phyloP scores from a whole-genome alignment of 2,888 invertebrate genomes.

The Neoscelio sp. region DNA sequence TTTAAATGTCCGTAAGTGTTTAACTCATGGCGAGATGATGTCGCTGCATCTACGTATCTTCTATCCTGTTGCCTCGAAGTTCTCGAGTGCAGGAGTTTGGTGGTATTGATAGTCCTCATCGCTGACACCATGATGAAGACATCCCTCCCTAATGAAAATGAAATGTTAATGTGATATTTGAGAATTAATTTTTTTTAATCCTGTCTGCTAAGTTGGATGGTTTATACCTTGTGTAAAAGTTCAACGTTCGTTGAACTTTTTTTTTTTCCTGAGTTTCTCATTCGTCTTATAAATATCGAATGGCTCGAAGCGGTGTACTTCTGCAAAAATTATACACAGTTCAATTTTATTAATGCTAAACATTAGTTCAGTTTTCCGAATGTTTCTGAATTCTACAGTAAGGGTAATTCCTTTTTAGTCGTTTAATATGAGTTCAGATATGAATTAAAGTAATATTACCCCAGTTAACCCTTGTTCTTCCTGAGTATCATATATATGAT shows the following conservation, averaged over 20 bases:
- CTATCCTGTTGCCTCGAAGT: constrained; percentile 62
- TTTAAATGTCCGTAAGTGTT: constrained; percentile 91
- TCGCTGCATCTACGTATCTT: constrained; percentile 73
- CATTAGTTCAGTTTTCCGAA: too few relatives aligned
- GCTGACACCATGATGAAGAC: constrained; percentile 72
- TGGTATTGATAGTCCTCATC: constrained; percentile 67
- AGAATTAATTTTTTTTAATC: constrained; percentile 1
- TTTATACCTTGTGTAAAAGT: constrained; percentile 68
- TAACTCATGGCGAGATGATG: constrained; percentile 88
- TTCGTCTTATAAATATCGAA: constrained; percentile 73
- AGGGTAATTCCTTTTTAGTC: too few relatives aligned
- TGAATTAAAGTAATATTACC: too few relatives aligned
- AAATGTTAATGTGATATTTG: constrained; percentile 14
- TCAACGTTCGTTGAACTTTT: constrained; percentile 70
- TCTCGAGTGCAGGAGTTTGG: constrained; percentile 69
- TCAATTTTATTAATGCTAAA: too few relatives aligned
- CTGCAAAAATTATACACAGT: constrained; percentile 72
- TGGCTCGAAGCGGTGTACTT: constrained; percentile 72
- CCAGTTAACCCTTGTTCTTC: too few relatives aligned
- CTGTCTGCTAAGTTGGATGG: too few relatives aligned
- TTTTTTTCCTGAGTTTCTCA: constrained; percentile 71
- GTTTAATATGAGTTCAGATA: too few relatives aligned
- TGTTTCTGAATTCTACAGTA: too few relatives aligned
- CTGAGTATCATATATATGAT: too few relatives aligned
- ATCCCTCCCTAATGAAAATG: constrained; percentile 69